These are phyloP conservation scores for Thalassophryne amazonica DNA, from an alignment of 2,797 vertebrate species.

Conservation along the genomic window DNA sequence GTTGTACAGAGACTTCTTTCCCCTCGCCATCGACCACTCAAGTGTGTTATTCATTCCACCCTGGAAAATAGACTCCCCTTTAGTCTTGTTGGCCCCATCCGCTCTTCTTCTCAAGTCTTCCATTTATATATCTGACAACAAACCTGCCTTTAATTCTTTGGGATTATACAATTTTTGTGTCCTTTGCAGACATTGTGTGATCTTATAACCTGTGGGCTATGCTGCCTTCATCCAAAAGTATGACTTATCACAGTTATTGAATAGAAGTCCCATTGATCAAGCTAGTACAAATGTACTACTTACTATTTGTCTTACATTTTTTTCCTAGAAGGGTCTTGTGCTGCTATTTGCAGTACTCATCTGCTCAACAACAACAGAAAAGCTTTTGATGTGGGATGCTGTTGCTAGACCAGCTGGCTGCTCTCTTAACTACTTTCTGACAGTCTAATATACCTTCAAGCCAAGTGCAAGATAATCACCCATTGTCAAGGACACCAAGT, in stretches of 20 bases:
- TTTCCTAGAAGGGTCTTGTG: constrained; percentile 10
- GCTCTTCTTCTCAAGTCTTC: constrained; percentile 1
- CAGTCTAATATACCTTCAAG: constrained; percentile 44
- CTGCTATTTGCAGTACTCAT: constrained; percentile 32
- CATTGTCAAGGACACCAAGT: constrained; percentile 47
- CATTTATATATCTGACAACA: not conserved
- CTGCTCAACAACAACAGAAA: constrained; percentile 38
- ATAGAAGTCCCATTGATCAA: not conserved
- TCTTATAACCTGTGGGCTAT: not conserved
- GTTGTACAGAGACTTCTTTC: constrained; percentile 52
- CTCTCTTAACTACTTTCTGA: constrained; percentile 41
- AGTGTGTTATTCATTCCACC: constrained; percentile 48
- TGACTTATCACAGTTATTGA: not conserved
- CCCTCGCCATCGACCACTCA: constrained; percentile 37
- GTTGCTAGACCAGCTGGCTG: constrained; percentile 58
- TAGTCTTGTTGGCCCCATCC: not conserved
- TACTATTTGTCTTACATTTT: not conserved
- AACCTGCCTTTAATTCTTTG: not conserved
- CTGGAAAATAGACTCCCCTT: constrained; percentile 42
- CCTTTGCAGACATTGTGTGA: not conserved
- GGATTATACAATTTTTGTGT: not conserved
- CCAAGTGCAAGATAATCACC: constrained; percentile 51
- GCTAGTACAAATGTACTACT: not conserved
- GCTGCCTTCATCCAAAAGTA: not conserved
- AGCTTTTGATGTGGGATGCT: constrained; percentile 36